phyloP scores from a whole-genome alignment of 37 sponge, comb jelly and placozoan genomes.

The Amphimedon queenslandica region DNA sequence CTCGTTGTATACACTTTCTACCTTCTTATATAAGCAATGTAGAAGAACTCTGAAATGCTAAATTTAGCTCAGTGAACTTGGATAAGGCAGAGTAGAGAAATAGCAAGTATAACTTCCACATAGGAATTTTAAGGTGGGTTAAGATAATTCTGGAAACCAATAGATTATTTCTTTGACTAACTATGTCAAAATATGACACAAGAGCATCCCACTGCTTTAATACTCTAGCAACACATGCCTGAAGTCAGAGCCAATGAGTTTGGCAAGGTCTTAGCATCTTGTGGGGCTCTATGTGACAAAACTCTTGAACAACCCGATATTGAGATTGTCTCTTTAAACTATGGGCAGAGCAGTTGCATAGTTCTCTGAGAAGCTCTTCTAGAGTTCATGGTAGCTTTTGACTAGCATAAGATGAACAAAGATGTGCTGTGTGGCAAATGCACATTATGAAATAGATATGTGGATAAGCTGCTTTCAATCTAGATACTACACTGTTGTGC shows the following conservation, averaged over 20 bases:
- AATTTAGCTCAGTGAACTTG: neutral
- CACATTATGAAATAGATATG: neutral
- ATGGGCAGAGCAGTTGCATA: neutral
- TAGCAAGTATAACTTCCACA: neutral
- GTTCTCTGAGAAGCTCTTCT: neutral
- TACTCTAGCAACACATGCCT: neutral
- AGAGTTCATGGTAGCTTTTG: neutral
- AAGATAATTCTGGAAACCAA: no score
- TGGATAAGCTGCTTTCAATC: neutral
- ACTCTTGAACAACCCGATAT: neutral
- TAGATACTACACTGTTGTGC: neutral
- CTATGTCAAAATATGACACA: neutral
- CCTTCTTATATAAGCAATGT: neutral
- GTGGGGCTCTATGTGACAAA: neutral
- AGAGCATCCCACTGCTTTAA: neutral
- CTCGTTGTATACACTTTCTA: neutral
- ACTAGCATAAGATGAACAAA: neutral
- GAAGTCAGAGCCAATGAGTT: slow-evolving; percentile 1
- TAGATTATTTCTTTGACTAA: neutral
- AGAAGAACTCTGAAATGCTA: neutral
- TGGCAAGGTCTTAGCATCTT: neutral
- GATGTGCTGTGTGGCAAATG: neutral
- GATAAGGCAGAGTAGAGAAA: neutral
- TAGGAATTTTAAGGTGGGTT: neutral
- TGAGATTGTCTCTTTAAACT: neutral